Evolutionary conservation across 2,797 vertebrate species (phyloP).

Genomic region (Coracias cyanogaster): DNA sequence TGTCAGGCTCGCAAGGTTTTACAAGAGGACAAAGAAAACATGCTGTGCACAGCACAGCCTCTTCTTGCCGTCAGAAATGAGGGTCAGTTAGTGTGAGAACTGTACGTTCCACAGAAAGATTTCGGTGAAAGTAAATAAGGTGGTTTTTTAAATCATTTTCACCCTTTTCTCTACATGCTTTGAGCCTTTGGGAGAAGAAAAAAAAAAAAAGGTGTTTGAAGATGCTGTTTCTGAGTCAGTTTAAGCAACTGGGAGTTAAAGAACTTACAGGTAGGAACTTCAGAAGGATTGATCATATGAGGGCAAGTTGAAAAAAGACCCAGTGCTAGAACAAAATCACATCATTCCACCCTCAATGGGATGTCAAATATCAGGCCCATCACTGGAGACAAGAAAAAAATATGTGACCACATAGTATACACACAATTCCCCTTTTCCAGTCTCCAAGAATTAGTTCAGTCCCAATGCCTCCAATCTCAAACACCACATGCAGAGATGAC

Average conservation of each 20-base stretch:
- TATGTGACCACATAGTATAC: accelerated
- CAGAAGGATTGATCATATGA: not conserved
- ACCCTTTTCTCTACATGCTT: not conserved
- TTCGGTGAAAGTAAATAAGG: not conserved
- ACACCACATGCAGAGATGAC: not conserved
- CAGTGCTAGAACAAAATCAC: not conserved
- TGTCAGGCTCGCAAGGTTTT: not conserved
- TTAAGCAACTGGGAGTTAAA: constrained; percentile 14
- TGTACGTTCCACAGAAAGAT: not conserved
- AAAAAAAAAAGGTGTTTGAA: not conserved
- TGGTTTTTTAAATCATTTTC: constrained; percentile 22
- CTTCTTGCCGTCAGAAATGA: constrained; percentile 4
- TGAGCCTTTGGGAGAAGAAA: not conserved
- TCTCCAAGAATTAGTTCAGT: not conserved
- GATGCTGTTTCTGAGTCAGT: not conserved
- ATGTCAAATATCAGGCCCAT: not conserved
- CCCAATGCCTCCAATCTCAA: not conserved
- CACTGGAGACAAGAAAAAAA: not conserved
- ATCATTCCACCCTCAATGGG: not conserved
- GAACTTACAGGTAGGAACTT: not conserved
- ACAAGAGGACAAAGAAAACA: not conserved
- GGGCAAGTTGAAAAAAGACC: not conserved
- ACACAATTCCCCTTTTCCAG: not conserved
- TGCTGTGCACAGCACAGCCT: not conserved
- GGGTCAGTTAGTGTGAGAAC: not conserved